These are phyloP conservation scores for Manacus vitellinus DNA, from an alignment of 2,113 vertebrate genomes.

Conservation along the genomic window DNA sequence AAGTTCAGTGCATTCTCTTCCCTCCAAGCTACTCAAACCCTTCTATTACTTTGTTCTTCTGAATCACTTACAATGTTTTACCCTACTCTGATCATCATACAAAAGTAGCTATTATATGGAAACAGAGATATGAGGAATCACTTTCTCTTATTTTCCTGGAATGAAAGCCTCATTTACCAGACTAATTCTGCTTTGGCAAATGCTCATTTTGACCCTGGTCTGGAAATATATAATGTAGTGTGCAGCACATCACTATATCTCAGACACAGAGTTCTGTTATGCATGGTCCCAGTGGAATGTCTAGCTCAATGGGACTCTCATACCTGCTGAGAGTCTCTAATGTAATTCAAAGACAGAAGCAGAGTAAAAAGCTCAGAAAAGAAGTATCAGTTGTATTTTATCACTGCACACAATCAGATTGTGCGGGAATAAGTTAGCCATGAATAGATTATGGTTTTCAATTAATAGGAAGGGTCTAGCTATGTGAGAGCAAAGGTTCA, in stretches of 20 bases:
- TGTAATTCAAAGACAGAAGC: neutral
- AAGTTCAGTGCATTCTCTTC: constrained; percentile 30
- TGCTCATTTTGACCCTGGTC: constrained; percentile 3
- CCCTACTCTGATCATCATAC: constrained; percentile 1
- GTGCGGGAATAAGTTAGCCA: neutral
- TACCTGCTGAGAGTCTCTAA: constrained; percentile 27
- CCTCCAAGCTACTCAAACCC: constrained; percentile 30
- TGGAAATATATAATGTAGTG: neutral
- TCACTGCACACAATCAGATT: neutral
- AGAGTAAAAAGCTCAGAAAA: constrained; percentile 11
- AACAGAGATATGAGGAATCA: neutral
- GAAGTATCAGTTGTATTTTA: neutral
- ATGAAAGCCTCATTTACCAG: constrained; percentile 45
- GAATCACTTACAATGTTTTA: constrained; percentile 41
- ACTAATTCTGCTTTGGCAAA: constrained; percentile 12
- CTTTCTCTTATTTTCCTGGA: constrained; percentile 24
- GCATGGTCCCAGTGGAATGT: neutral
- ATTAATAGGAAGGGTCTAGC: neutral
- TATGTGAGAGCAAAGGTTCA: neutral
- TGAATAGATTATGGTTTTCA: neutral
- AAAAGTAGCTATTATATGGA: constrained; percentile 20
- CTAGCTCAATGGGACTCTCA: neutral
- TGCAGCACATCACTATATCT: neutral
- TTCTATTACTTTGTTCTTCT: constrained; percentile 48
- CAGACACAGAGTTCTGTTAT: neutral